Conservation (phyloP, 1,140 invertebrate species). For the Drosophila orosa region DNA sequence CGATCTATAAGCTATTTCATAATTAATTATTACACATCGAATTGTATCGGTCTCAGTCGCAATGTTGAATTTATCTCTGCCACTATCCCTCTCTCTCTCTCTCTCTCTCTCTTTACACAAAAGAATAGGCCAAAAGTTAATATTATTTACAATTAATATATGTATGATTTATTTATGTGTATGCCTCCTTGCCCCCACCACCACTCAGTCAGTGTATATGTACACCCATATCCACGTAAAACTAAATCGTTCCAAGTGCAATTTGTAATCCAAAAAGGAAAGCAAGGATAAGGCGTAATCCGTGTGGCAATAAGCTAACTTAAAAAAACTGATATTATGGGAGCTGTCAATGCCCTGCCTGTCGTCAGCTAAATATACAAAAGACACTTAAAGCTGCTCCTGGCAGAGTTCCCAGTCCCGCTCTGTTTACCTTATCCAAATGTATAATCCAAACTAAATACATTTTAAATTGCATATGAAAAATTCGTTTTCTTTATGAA, state of each 20-base stretch:
- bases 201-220: conserved; percentile 47
- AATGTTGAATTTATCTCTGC: conserved; percentile 38
- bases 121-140: conserved; percentile 68
- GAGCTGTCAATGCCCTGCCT: neutral
- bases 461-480: conserved; percentile 16
- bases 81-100: neutral
- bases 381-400: neutral
- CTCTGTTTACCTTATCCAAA: conserved; percentile 29
- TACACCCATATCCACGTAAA: conserved; percentile 53
- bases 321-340: conserved; percentile 24
- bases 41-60: conserved; percentile 42
- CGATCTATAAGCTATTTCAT: conserved; percentile 28
- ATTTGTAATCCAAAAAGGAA: conserved; percentile 57
- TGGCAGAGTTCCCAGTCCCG: neutral
- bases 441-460: conserved; percentile 33
- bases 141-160: conserved; percentile 25
- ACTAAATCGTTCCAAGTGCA: conserved; percentile 69
- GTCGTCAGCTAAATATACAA: no score
- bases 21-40: conserved; percentile 66
- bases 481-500: neutral
- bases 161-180: conserved; percentile 14
- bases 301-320: conserved; percentile 37
- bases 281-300: neutral
- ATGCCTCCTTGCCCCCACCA: conserved; percentile 10
- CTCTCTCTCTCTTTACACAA: neutral